Base-by-base conservation (phyloP, 2,113 vertebrate species). In the Pterocles orientalis region DNA sequence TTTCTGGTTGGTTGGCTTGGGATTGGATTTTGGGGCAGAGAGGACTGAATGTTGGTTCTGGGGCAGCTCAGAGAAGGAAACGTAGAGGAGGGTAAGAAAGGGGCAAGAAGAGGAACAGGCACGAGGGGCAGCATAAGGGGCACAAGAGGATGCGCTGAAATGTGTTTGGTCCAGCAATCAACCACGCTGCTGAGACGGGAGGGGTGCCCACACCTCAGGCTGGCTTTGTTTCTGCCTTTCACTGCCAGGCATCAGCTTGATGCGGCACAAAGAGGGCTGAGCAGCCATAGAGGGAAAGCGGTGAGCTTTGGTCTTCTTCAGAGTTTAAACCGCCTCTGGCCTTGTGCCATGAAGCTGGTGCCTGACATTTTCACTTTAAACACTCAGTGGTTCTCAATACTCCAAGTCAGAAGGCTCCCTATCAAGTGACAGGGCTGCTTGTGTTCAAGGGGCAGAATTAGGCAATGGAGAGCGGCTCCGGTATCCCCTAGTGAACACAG, bases 21-120 rank as follows among this genome's bases (percentile, higher is more conserved):
- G 3, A 47, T 25, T 83, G 54, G 41, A 54, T 53, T 78, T 80
- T 34, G 53, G 91, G 53, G 58, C 29, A 48, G 58, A 5, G 33
- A 12, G 18, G 20, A 58, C 23, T 41, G 50, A 86, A 70, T 15
- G 28, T 19, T 91, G 54, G 24, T 20, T 82, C 41, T 85, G 36
- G n/a, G 45, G 33, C 36, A 89, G 50, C 18, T 41, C 47, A 43
- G 26, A 56, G 31, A 86, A 71, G n/a, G 62, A 80, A 73, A 82
- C 0, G 0, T n/a, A 41, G 18, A 56, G 26, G 6, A 2, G 20
- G n/a, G 17, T 51, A 45, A 53, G 33, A 68, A 48, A 54, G 11
- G 54, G 53, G 18, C 1, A 5, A 58, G n/a, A 65, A 72, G 69
- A 56, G 72, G 45, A 75, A 34, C 1, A 25, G 61, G 78, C 24